Evolutionary conservation across 2,888 invertebrate species (phyloP), one percentile per base, ranked within the genome.

Genomic region (Dasypolia templi): DNA sequence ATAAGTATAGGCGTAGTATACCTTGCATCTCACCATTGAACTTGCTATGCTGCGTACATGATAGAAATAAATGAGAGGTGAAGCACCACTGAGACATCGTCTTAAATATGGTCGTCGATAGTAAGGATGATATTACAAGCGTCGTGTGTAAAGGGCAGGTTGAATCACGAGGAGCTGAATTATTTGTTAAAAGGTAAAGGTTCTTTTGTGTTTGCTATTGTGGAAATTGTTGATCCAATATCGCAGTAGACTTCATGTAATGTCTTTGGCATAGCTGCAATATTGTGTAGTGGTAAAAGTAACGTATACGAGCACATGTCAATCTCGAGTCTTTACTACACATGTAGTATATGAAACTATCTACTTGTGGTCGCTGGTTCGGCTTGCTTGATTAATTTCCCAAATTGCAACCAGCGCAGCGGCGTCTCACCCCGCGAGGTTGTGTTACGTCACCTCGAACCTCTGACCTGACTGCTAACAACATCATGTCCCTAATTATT

Each of bases 1-100:
- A 79, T 53, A n/a, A n/a, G n/a, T n/a, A 61, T 49, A 67, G 75
- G 67, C 39, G 75, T 62, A 46, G 68, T 66, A 53, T 82, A 61
- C 55, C 72, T 77, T 72, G 71, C 62, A 82, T 62, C 55, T 66
- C 66, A 81, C 77, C 58, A 72, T 73, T 66, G 51, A 69, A 62
- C 65, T 42, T 64, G 53, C 32, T 64, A 35, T 67, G 59, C 29
- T 69, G 39, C 73, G 44, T 58, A 71, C 9, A 63, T 51, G 42
- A 76, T 65, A 17, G 59, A 39, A 44, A 65, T 61, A 51, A 65
- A 65, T 44, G 53, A 9, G 42, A 49, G 26, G 32, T 29, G 19
- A 71, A 59, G 35, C 26, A 63, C 39, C 58, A 51, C 39, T 22
- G 39, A 53, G 39, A 49, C 49, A 14, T 53, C 46, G 12, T 75